These are phyloP conservation scores for Lophius piscatorius DNA, from an alignment of 2,113 vertebrate species.

Conservation along the genomic window DNA sequence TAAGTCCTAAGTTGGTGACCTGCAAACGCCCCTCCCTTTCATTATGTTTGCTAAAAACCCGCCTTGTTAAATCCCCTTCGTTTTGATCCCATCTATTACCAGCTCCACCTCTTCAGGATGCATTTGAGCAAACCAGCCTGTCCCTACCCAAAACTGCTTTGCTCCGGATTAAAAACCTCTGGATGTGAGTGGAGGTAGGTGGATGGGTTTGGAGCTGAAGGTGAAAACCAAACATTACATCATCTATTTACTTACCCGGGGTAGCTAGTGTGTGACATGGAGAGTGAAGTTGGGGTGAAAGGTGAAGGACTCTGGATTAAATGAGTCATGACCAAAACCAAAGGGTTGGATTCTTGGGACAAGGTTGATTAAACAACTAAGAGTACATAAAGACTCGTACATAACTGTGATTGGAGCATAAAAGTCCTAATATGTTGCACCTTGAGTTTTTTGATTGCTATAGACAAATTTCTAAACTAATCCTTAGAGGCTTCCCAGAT, in stretches of 20 bases:
- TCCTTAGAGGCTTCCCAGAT: slow-evolving; percentile 66
- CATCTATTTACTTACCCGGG: slow-evolving; percentile 75
- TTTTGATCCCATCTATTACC: slow-evolving; percentile 17
- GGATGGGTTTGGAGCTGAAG: slow-evolving; percentile 19
- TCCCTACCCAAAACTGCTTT: slow-evolving; percentile 49
- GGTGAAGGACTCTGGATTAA: slow-evolving; percentile 77
- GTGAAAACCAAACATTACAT: slow-evolving; percentile 69
- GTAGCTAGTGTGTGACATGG: slow-evolving; percentile 55
- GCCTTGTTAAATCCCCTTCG: slow-evolving; percentile 18
- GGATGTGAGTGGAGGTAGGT: slow-evolving; percentile 43
- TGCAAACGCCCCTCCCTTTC: slow-evolving; percentile 25
- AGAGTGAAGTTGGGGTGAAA: slow-evolving; percentile 69
- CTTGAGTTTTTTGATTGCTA: slow-evolving; percentile 50
- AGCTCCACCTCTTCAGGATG: slow-evolving; percentile 28
- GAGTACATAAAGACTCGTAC: slow-evolving; percentile 27
- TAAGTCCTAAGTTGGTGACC: slow-evolving; percentile 31
- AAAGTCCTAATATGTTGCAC: slow-evolving; percentile 44
- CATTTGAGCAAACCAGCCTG: slow-evolving; percentile 38
- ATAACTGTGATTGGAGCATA: slow-evolving; percentile 24
- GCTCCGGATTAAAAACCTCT: slow-evolving; percentile 59
- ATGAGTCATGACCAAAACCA: slow-evolving; percentile 77
- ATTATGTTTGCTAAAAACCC: slow-evolving; percentile 34
- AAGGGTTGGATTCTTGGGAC: slow-evolving; percentile 52
- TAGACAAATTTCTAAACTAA: slow-evolving; percentile 62
- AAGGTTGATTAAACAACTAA: slow-evolving; percentile 61